A percentile compares a stretch with the other conserved stretches of the same genome.
These are phyloP conservation scores for Strix uralensis DNA, from an alignment of 2,113 vertebrate genomes.

Conservation along the genomic window DNA sequence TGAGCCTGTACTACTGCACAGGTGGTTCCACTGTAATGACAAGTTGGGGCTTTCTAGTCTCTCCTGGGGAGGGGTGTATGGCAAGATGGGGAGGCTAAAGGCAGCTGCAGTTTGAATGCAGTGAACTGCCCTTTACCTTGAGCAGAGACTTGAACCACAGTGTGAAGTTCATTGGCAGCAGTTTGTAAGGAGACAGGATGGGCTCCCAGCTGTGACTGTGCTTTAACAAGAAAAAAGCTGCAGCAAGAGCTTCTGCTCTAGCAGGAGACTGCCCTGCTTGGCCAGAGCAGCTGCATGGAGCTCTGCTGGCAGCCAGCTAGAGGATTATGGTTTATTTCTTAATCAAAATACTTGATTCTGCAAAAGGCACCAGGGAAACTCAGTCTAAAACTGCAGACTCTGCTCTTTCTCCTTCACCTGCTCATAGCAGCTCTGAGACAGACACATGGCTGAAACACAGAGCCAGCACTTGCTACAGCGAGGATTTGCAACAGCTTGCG, in stretches of 20 bases:
- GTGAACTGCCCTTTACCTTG: neutral
- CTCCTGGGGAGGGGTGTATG: fast-evolving
- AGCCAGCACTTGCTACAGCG: neutral
- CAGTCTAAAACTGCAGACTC: neutral
- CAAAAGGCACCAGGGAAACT: neutral
- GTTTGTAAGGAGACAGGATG: neutral
- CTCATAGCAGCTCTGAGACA: neutral
- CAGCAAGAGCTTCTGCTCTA: neutral
- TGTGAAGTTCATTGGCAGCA: neutral
- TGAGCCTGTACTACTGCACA: neutral
- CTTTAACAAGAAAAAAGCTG: neutral
- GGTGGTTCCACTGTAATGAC: neutral
- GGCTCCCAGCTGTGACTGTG: neutral
- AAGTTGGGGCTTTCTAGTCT: fast-evolving
- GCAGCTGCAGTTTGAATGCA: fast-evolving
- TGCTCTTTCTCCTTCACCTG: neutral
- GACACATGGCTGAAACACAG: neutral
- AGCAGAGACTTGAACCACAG: neutral
- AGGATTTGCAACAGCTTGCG: neutral
- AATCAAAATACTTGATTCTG: neutral
- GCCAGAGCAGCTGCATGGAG: neutral
- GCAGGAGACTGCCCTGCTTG: neutral
- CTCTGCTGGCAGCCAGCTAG: neutral
- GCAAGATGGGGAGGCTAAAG: fast-evolving
- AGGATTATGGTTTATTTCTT: neutral